Evolutionary conservation across 1,140 invertebrate species (phyloP).

Genomic region (Oryctes rhinoceros): DNA sequence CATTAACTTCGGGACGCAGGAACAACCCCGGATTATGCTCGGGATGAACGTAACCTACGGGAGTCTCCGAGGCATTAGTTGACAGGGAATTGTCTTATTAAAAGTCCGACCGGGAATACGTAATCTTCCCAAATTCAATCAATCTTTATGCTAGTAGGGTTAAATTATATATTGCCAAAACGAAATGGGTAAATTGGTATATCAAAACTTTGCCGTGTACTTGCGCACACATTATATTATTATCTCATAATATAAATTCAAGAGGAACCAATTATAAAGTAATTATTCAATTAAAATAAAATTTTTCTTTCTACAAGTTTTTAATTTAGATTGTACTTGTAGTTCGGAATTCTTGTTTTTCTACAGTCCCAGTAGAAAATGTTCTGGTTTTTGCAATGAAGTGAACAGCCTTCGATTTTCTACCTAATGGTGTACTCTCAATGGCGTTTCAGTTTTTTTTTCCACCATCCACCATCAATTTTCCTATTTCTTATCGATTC

Average conservation of each 20-base stretch:
- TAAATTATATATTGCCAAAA: slow-evolving; percentile 14
- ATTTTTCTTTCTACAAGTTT: too few species aligned
- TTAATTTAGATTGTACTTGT: too few species aligned
- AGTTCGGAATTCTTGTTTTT: too few species aligned
- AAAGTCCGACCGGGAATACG: slow-evolving; percentile 12
- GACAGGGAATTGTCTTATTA: slow-evolving; percentile 32
- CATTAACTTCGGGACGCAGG: slow-evolving; percentile 25
- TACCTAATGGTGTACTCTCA: too few species aligned
- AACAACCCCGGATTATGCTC: slow-evolving; percentile 10
- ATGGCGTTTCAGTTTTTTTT: too few species aligned
- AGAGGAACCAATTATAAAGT: too few species aligned
- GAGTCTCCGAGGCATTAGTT: not conserved
- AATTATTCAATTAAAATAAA: too few species aligned
- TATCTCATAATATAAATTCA: not conserved
- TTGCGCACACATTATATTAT: not conserved
- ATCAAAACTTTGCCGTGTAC: not conserved
- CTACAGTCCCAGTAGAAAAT: too few species aligned
- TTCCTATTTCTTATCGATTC: too few species aligned
- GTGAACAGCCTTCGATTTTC: too few species aligned
- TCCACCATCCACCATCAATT: too few species aligned
- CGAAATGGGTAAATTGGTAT: not conserved
- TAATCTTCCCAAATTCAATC: slow-evolving; percentile 32
- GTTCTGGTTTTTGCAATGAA: too few species aligned
- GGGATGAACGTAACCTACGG: slow-evolving; percentile 24
- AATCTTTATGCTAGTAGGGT: slow-evolving; percentile 24